Percentiles rank a stretch among this genome's conserved stretches.
phyloP scores from a whole-genome alignment of 1,140 invertebrate species.

The Bombus polaris region DNA sequence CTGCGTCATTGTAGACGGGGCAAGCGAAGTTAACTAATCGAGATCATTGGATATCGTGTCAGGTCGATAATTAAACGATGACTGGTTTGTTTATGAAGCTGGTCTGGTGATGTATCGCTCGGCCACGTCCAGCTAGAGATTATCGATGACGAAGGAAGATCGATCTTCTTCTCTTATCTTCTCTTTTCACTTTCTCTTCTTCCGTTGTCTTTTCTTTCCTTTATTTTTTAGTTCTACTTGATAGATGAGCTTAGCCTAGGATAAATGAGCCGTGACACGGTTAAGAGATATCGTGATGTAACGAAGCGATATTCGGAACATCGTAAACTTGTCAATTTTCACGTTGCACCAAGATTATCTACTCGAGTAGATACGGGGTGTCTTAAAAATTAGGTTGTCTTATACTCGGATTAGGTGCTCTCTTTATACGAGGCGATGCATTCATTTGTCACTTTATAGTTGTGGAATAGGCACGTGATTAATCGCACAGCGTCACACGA shows the following conservation, averaged over 20 bases:
- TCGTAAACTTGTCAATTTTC: constrained; percentile 17
- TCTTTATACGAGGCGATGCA: background rate
- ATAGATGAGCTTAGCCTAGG: constrained; percentile 50
- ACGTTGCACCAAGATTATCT: constrained; percentile 19
- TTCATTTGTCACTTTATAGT: background rate
- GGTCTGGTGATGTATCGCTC: constrained; percentile 55
- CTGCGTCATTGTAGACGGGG: background rate
- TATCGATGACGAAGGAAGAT: constrained; percentile 54
- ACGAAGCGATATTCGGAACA: background rate
- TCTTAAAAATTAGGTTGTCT: background rate
- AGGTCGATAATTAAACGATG: constrained; percentile 63
- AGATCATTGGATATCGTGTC: constrained; percentile 49
- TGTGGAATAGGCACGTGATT: background rate
- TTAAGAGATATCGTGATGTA: constrained; percentile 50
- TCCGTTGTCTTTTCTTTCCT: background rate
- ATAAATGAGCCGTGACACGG: constrained; percentile 13
- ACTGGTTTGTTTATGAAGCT: constrained; percentile 57
- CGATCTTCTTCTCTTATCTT: constrained; percentile 7
- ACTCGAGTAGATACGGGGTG: background rate
- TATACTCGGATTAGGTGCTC: background rate
- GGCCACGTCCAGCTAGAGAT: constrained; percentile 37
- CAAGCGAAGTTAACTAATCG: constrained; percentile 33
- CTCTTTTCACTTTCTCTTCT: background rate
- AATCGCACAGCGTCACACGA: background rate
- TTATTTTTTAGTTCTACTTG: constrained; percentile 29